phyloP scores from a whole-genome alignment of 2,797 vertebrate genomes.

The Psittacula echo region DNA sequence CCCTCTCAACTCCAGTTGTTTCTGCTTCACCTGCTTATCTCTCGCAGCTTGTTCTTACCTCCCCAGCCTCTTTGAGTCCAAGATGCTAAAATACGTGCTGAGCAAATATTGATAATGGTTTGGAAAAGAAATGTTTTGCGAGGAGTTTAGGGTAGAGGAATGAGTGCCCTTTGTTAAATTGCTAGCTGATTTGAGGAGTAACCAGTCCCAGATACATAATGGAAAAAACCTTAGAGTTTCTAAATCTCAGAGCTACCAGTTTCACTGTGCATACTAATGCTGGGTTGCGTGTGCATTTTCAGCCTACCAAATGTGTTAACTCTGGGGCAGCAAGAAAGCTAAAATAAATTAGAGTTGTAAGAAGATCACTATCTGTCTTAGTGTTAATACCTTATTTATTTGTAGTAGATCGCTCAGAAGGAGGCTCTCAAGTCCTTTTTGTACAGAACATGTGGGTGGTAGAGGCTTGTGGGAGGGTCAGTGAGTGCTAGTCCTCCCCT shows the following conservation, averaged over 20 bases:
- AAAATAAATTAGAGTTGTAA: conserved; percentile 21
- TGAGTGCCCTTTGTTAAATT: background rate
- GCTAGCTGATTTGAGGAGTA: conserved; percentile 11
- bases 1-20: background rate
- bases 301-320: background rate
- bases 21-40: conserved; percentile 23
- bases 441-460: background rate
- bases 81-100: background rate
- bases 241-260: background rate
- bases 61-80: background rate
- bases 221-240: background rate
- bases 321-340: background rate
- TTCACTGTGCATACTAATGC: background rate
- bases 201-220: background rate
- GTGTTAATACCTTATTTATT: conserved; percentile 9
- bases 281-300: background rate
- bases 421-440: background rate
- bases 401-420: background rate
- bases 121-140: background rate
- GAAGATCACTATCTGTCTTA: conserved; percentile 12
- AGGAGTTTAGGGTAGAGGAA: background rate
- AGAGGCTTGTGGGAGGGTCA: accelerated
- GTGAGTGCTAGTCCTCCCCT: background rate
- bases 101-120: background rate
- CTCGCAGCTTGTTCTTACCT: background rate